Evolutionary conservation across 1,140 invertebrate genomes (phyloP), one percentile per base, ranked within the genome.

Genomic region (Pygmarrhopalites habei): DNA sequence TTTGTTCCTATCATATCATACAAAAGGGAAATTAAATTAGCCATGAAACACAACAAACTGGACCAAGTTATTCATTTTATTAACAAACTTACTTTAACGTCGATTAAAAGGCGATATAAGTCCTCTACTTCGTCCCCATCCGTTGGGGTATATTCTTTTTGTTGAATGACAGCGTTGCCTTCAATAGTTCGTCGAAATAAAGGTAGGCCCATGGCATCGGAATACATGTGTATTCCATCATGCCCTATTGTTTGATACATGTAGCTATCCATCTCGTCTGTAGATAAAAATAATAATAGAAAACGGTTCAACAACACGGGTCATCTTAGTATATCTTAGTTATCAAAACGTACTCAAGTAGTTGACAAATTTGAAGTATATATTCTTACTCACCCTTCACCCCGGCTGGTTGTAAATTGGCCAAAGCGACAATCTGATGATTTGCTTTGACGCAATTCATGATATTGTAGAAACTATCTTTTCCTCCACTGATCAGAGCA

Each of bases 231-330:
- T 67, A 99, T 87, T 30, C 89, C 92, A 81, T 96, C 88, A 78
- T 95, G 90, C 12, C 96, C 97, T 57, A 99, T 95, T 56, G 92
- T 96, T 80, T 99, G 96, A 75, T 97, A 99, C 96, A 99, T 99
- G 74, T 93, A 98, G 74, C 95, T 98, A 77, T 99, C 95, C 66
- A 98, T 76, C 76, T 99, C 96, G 82, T 92, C 89, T 90, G 69
- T 19, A 57, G 21, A 60, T 14, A 25, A 19, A 55, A 7, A 56
- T 43, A n/a, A 23, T 59, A n/a, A n/a, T n/a, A n/a, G n/a, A n/a
- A n/a, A n/a, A n/a, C n/a, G n/a, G n/a, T n/a, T n/a, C n/a, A n/a
- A n/a, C n/a, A n/a, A n/a, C n/a, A n/a, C n/a, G n/a, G n/a, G n/a
- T n/a, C n/a, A n/a, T n/a, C n/a, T n/a, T n/a, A n/a, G n/a, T n/a